phyloP scores from a whole-genome alignment of 2,888 invertebrate species.

The Drosophila pegasa region DNA sequence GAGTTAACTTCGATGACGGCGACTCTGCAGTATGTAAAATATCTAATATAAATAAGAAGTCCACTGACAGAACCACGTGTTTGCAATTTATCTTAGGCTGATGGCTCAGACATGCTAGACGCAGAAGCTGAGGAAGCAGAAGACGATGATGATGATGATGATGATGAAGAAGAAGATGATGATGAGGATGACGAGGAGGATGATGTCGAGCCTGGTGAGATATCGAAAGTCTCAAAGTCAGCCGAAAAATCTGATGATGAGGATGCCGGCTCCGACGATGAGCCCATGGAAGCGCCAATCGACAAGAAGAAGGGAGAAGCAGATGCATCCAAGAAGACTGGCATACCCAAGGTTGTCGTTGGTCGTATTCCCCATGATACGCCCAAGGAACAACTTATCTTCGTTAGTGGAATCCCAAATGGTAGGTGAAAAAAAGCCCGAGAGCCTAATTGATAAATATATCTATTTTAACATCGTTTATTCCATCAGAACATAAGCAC shows the following conservation, averaged over 20 bases:
- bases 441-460: background rate
- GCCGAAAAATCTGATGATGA: slow-evolving; percentile 10
- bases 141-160: slow-evolving; percentile 42
- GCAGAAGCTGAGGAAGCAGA: slow-evolving; percentile 44
- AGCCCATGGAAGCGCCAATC: slow-evolving; percentile 67
- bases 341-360: slow-evolving; percentile 57
- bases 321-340: slow-evolving; percentile 24
- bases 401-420: slow-evolving; percentile 57
- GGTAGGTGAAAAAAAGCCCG: slow-evolving; percentile 51
- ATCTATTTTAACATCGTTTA: background rate
- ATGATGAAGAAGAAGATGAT: slow-evolving; percentile 29
- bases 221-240: slow-evolving; percentile 6
- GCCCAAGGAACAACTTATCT: slow-evolving; percentile 52
- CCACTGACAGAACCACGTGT: slow-evolving; percentile 1
- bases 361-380: slow-evolving; percentile 43
- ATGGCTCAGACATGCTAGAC: slow-evolving; percentile 22
- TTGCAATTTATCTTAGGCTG: slow-evolving; percentile 22
- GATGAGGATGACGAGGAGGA: slow-evolving; percentile 36
- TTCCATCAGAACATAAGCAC: slow-evolving; percentile 56
- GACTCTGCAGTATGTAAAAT: slow-evolving; percentile 54
- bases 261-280: slow-evolving; percentile 56
- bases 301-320: slow-evolving; percentile 28
- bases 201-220: slow-evolving; percentile 55
- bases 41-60: background rate
- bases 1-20: slow-evolving; percentile 40